A percentile compares a stretch with the other conserved stretches of the same genome.
phyloP scores from a whole-genome alignment of 2,888 invertebrate genomes.

The Phlogophora meticulosa region DNA sequence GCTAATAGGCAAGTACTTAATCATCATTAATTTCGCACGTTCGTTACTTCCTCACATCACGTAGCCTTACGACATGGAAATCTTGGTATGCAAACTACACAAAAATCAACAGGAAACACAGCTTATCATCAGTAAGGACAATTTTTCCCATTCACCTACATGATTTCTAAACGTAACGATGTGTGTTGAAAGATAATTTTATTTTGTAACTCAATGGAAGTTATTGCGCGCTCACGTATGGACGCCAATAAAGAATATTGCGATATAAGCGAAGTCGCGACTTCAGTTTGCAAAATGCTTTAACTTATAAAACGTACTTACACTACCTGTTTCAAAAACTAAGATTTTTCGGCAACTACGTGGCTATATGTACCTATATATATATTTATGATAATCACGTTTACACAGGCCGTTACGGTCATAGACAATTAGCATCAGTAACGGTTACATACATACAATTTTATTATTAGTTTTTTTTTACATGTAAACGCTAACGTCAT shows the following conservation, averaged over 20 bases:
- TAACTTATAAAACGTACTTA: slow-evolving; percentile 2
- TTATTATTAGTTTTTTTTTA: not conserved
- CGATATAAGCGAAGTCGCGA: slow-evolving; percentile 38
- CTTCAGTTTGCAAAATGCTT: slow-evolving; percentile 44
- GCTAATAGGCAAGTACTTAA: not conserved
- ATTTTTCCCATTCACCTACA: slow-evolving; percentile 38
- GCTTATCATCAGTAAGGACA: slow-evolving; percentile 20
- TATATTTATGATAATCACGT: slow-evolving; percentile 7
- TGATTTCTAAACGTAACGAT: slow-evolving; percentile 47
- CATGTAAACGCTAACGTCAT: not conserved
- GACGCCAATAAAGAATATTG: slow-evolving; percentile 46
- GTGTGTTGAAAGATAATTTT: slow-evolving; percentile 54
- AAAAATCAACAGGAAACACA: slow-evolving; percentile 15
- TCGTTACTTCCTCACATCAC: slow-evolving; percentile 2
- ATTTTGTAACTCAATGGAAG: slow-evolving; percentile 54
- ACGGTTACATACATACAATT: slow-evolving; percentile 16
- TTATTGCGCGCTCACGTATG: slow-evolving; percentile 53
- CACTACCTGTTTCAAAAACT: not conserved
- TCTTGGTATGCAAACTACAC: slow-evolving; percentile 10
- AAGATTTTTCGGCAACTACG: too few species aligned
- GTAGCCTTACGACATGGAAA: slow-evolving; percentile 6
- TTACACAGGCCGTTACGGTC: slow-evolving; percentile 9
- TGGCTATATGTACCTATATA: too few species aligned
- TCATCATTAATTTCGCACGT: slow-evolving; percentile 7
- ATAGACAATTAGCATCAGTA: slow-evolving; percentile 14